Base-by-base conservation (phyloP, 2,888 invertebrate species). In the Caenorhabditis sp. region DNA sequence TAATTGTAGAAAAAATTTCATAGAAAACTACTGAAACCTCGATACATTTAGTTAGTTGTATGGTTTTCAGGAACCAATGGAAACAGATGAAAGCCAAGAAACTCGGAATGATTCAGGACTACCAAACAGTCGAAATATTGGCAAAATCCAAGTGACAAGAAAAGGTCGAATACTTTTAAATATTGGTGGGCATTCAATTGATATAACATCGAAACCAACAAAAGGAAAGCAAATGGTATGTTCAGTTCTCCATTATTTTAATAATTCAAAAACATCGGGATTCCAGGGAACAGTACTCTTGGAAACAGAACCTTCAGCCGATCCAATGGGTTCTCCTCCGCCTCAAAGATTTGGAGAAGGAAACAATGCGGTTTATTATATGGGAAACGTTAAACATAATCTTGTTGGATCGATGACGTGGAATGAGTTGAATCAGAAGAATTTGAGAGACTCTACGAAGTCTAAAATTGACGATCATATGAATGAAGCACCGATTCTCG, bases 371-470 rank as follows among this genome's bases (percentile, higher is more conserved):
- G 59, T 73, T 5, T 73, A 66, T 20, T 66, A 73, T 43, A 17
- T 73, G 4, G 73, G 73, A 63, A 73, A 66, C 23, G 69, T 73
- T 25, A 73, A 66, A 26, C 66, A 73, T 26, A 66, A 63, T 27
- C 21, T 73, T n/a, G 60, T 73, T 10, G 73, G 68, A 25, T 73
- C 73, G 12, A 69, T 73, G 69, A 31, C 50, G 5, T 73, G 73
- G 73, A 20, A 36, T 12, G 54, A 21, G 17, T 53, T 73, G 58
- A 73, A 68, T 50, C 57, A 57, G 20, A 38, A 50, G 43, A 54
- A n/a, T 21, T 53, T 54, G n/a, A n/a, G 25, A 14, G 21, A 23
- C 27, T 21, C 59, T 27, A 17, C n/a, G 58, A 54, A 59, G 10
- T 49, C 27, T 21, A 57, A 17, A 8, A 43, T 43, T 20, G 20